These are phyloP conservation scores for Nematopogon swammerdamellus DNA, from an alignment of 2,888 invertebrate species.

Conservation along the genomic window DNA sequence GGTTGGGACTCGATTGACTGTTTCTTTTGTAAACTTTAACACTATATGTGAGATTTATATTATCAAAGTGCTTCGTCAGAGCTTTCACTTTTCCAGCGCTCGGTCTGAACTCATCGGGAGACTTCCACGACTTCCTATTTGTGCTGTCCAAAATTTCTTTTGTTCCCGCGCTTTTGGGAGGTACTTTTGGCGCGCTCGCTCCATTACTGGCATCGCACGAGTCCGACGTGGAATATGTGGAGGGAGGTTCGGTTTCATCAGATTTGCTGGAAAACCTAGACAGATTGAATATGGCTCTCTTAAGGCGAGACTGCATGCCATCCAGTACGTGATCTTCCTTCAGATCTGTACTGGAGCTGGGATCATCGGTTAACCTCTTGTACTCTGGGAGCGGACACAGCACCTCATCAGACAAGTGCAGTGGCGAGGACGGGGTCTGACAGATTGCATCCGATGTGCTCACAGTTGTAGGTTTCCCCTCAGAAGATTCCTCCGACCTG, in stretches of 20 bases:
- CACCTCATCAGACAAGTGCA: slow-evolving; percentile 6
- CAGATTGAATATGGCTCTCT: slow-evolving; percentile 30
- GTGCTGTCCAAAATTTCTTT: slow-evolving; percentile 34
- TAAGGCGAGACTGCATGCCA: slow-evolving; percentile 31
- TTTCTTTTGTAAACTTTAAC: slow-evolving; percentile 39
- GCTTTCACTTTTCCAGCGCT: slow-evolving; percentile 69
- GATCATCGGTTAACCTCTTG: neutral
- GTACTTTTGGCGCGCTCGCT: slow-evolving; percentile 13
- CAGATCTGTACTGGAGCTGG: slow-evolving; percentile 18
- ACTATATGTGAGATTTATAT: slow-evolving; percentile 41
- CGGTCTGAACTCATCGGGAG: slow-evolving; percentile 65
- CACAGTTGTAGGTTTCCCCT: slow-evolving; percentile 27
- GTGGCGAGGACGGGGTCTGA: slow-evolving; percentile 33
- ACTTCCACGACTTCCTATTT: slow-evolving; percentile 62
- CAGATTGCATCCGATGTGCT: slow-evolving; percentile 28
- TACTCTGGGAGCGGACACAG: neutral
- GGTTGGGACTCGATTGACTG: slow-evolving; percentile 47
- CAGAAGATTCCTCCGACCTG: slow-evolving; percentile 19
- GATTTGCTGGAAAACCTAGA: slow-evolving; percentile 33
- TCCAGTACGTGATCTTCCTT: slow-evolving; percentile 26
- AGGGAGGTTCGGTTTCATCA: slow-evolving; percentile 34
- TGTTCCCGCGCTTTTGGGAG: slow-evolving; percentile 24
- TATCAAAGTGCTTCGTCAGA: slow-evolving; percentile 66
- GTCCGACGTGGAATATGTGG: slow-evolving; percentile 34
- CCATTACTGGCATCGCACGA: slow-evolving; percentile 24